Conservation (phyloP, 1,140 invertebrate genomes). For the Dufourea novaeangliae region DNA sequence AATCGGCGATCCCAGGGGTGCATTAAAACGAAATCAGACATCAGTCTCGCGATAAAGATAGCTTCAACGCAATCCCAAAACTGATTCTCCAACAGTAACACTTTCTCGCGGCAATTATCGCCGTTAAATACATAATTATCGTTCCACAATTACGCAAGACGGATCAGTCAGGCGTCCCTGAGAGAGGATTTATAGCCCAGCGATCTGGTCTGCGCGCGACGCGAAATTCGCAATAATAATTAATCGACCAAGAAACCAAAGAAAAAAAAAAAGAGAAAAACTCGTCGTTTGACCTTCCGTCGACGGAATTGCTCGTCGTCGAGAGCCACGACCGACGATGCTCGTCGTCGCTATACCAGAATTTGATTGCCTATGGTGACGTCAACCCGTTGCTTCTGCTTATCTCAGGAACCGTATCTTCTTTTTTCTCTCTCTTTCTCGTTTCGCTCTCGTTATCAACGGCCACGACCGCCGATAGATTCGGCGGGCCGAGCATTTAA, state of each 20-base stretch:
- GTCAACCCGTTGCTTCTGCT: slow-evolving; percentile 35
- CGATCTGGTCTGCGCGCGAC: not conserved
- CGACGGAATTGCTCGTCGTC: not conserved
- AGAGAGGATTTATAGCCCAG: slow-evolving; percentile 1
- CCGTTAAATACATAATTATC: not conserved
- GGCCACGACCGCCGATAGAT: slow-evolving; percentile 44
- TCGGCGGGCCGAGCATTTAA: slow-evolving; percentile 36
- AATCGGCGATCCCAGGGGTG: not conserved
- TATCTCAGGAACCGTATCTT: slow-evolving; percentile 40
- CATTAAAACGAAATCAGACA: not conserved
- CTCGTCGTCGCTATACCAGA: not conserved
- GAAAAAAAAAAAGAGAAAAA: slow-evolving; percentile 12
- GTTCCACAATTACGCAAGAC: not conserved
- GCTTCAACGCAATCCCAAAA: not conserved
- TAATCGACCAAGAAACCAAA: slow-evolving; percentile 12
- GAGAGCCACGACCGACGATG: not conserved
- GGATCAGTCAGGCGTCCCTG: not conserved
- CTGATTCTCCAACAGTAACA: not conserved
- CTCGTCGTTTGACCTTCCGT: slow-evolving; percentile 30
- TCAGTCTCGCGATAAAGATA: not conserved
- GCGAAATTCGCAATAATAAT: slow-evolving; percentile 4
- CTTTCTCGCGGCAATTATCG: not conserved
- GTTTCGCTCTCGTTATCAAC: slow-evolving; percentile 41
- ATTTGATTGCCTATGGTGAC: slow-evolving; percentile 39
- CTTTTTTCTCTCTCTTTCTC: slow-evolving; percentile 1